Conservation (phyloP, 2,113 vertebrate genomes). For the Eurypyga helias region DNA sequence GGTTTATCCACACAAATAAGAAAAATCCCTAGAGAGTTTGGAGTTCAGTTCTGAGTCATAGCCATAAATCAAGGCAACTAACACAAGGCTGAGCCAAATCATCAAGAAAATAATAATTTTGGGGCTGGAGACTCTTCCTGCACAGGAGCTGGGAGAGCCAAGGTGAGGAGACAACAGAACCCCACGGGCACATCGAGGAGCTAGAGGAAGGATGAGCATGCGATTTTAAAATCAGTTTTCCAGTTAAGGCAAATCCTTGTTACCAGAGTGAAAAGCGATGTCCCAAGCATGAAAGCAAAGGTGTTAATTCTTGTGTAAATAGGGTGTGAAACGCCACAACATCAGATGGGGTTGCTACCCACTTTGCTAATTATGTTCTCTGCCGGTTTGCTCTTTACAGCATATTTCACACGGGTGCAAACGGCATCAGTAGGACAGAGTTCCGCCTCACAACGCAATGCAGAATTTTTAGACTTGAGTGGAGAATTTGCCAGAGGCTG, state of each 20-base stretch:
- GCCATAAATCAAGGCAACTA: neutral
- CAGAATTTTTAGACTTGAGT: constrained; percentile 1
- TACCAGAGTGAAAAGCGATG: constrained; percentile 20
- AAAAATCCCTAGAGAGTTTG: neutral
- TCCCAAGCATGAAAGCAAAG: neutral
- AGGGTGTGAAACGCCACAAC: constrained; percentile 34
- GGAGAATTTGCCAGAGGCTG: constrained; percentile 37
- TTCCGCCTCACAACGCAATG: neutral
- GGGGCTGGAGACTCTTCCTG: neutral
- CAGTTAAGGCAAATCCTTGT: constrained; percentile 34
- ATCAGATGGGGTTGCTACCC: constrained; percentile 25
- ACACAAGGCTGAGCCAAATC: neutral
- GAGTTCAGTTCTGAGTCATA: neutral
- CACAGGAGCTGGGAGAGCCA: neutral
- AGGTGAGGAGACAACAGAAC: neutral
- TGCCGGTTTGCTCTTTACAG: neutral
- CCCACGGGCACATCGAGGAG: neutral
- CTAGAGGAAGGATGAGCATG: neutral
- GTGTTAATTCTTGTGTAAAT: constrained; percentile 17
- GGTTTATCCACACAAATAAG: neutral
- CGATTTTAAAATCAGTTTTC: constrained; percentile 56
- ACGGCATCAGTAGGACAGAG: neutral
- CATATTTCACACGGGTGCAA: neutral
- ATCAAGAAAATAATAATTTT: neutral
- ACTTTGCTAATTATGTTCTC: constrained; percentile 17